Percentiles rank a stretch among this genome's conserved stretches.
phyloP scores from a whole-genome alignment of 1,140 invertebrate genomes.

The Drosophila melanogaster region Release_6_plus_ISO1_MT NC_004354.4:7451001-7451500 shows the following conservation, averaged over 20 bases:
- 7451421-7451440: background rate
- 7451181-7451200: slow-evolving; percentile 64
- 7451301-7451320: background rate
- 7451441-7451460: background rate
- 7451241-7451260: slow-evolving; percentile 61
- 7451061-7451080: slow-evolving; percentile 82
- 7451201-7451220: slow-evolving; percentile 36
- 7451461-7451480: background rate
- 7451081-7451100: slow-evolving; percentile 83
- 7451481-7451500: background rate
- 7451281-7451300: background rate
- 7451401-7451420: slow-evolving; percentile 31
- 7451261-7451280: slow-evolving; percentile 53
- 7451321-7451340: too few species aligned
- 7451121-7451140: slow-evolving; percentile 75
- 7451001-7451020: slow-evolving; percentile 47
- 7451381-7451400: slow-evolving; percentile 65
- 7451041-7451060: slow-evolving; percentile 10
- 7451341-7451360: background rate
- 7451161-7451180: slow-evolving; percentile 38
- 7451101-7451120: slow-evolving; percentile 83
- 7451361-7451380: slow-evolving; percentile 48
- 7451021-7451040: slow-evolving; percentile 52
- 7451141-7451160: slow-evolving; percentile 45
- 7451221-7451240: slow-evolving; percentile 32